Evolutionary conservation across 2,113 vertebrate genomes (phyloP), one percentile per base, ranked within the genome.

Genomic region (Otocyon megalotis): DNA sequence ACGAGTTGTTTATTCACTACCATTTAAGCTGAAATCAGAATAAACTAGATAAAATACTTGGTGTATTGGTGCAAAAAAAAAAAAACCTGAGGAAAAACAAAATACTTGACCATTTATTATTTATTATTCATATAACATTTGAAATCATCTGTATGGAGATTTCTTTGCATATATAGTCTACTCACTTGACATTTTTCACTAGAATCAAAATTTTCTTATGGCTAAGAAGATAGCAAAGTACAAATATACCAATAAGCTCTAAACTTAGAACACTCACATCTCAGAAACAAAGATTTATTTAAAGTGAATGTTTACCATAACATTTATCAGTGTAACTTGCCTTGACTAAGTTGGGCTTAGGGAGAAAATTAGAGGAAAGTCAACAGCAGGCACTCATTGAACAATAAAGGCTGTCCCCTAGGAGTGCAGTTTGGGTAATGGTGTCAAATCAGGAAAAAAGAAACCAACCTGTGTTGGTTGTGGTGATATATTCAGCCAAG

Each of bases 391-490:
- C 35, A 26, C 26, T 63, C 22, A 37, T 16, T 50, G 6, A 53
- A 32, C 1, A 5, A 32, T 3, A 74, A 28, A 22, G 53, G 8
- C 4, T 30, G 16, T 3, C 20, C 8, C 4, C 28, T 14, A 35
- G 35, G 24, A 37, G 14, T 30, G 9, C 4, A 43, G 8, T 13
- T 28, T 43, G 71, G 82, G 14, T 26, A 82, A 19, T 4, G 19
- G 90, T 1, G 9, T 37, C 15, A 3, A 56, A 26, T n/a, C 17
- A 12, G 58, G 1, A 43, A 71, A 91, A 91, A 43, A 32, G 60
- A 81, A 79, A 2, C 1, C 7, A 17, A 2, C 1, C 3, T 22
- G 9, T n/a, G n/a, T 5, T 37, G 13, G 8, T 17, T 3, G 13
- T 5, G 2, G 19, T 10, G 37, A 0, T 50, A 28, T 20, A 22